Base-by-base conservation (phyloP, 1,140 invertebrate species). In the Caenorhabditis inopinata region DNA sequence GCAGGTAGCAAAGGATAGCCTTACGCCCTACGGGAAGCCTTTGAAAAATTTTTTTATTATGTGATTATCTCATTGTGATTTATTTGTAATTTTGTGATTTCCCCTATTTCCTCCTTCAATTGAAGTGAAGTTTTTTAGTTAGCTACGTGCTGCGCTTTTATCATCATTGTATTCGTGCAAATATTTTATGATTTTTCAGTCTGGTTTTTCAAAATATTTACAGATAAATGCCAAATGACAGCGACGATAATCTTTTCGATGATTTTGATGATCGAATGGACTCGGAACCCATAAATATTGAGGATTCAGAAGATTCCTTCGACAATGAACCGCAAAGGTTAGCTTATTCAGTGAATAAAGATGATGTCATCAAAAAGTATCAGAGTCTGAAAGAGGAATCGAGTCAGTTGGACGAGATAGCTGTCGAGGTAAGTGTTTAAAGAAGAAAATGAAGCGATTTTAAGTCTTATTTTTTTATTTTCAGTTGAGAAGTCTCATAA, bases 321-420 rank as follows among this genome's bases (percentile, higher is more conserved):
- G 58, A 68, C 23, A 18, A 35, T 4, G 53, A 29, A 62, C 6
- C 21, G 7, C 58, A 4, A n/a, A 29, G 11, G 27, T 11, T 14
- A 16, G 18, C 58, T 11, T 21, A 23, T 0, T 21, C 32, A 1
- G 23, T 38, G 1, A 32, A 68, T 68, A 42, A 21, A 21, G 38
- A 38, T 11, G 12, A 29, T 12, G n/a, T 38, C 11, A 68, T 68
- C 12, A 32, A 68, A 21, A 42, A 68, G n/a, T 68, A 68, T 68
- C 58, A 42, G n/a, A 68, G 38, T n/a, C 21, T 68, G 32, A 68
- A 68, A 68, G 58, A 68, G 38, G 58, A 68, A 42, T 68, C 58
- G 9, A 68, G 38, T 14, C 14, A n/a, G 7, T 42, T 68, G 23
- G 58, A 68, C 21, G 58, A 68, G 16, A 1, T 68, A 12, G 58